Evolutionary conservation across 1,140 invertebrate genomes (phyloP), one percentile per base, ranked within the genome.

Genomic region (Sitobion miscanthi): DNA sequence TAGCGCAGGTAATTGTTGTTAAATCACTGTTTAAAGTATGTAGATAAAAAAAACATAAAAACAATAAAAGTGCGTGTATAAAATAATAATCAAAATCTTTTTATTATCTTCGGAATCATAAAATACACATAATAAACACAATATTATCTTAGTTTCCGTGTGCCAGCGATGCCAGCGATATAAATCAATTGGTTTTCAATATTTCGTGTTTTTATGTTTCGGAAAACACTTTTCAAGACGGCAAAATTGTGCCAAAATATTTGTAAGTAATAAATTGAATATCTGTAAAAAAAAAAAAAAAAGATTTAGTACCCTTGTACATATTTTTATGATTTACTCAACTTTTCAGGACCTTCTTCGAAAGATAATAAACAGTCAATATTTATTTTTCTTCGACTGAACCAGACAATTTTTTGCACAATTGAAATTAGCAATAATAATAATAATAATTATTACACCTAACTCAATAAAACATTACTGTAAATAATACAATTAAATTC

Each of bases 151-250:
- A 77, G 62, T 77, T n/a, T 77, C 14, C 62, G 62, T 77, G 62
- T 77, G 5, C n/a, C 5, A 77, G n/a, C 4, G 30, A 77, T 77
- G 9, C 14, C 14, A 77, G 14, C 30, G 14, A 77, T 35, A 77
- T 77, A 77, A 77, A n/a, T 77, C 62, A 77, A 77, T 77, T n/a
- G 30, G n/a, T n/a, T 77, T 77, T 35, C 62, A 77, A 77, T 77
- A 77, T 14, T 77, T 77, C 62, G 3, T 7, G 62, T 77, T 77
- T 77, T 17, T 77, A n/a, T n/a, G 62, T 77, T 77, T 77, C 30
- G 14, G 14, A 77, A 77, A 77, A 77, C 14, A 17, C 11, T 77
- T 69, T 77, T 77, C 30, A 14, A n/a, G 14, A 77, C n/a, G 30
- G 11, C 6, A 77, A n/a, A 77, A 77, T 69, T 35, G 62, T n/a